These are phyloP conservation scores for Diplolepis rosae DNA, from an alignment of 2,888 invertebrate genomes.

Conservation along the genomic window DNA sequence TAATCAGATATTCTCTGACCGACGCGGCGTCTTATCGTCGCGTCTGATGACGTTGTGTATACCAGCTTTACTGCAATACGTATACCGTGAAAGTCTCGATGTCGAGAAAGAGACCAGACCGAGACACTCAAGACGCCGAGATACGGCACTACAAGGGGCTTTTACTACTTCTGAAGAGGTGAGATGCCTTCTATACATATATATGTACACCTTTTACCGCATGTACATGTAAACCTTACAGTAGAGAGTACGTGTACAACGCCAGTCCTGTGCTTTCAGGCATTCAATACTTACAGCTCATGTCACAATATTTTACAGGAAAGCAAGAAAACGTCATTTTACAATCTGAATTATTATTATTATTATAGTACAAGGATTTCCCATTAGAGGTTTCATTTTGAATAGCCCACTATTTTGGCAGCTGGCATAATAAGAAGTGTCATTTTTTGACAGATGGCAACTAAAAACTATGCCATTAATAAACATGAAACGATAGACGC, in stretches of 20 bases:
- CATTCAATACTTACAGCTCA: background rate
- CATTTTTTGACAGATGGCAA: too few relatives aligned
- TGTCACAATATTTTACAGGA: background rate
- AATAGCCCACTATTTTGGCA: too few relatives aligned
- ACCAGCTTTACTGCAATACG: slow-evolving; percentile 35
- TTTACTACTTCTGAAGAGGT: slow-evolving; percentile 15
- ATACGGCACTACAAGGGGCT: slow-evolving; percentile 9
- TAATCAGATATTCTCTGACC: slow-evolving; percentile 44
- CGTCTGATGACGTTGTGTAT: slow-evolving; percentile 41
- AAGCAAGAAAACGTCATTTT: background rate
- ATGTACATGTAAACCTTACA: background rate
- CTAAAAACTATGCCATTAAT: too few relatives aligned
- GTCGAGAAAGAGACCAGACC: background rate
- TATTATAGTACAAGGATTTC: too few relatives aligned
- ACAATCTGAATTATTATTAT: too few relatives aligned
- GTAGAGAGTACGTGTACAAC: too few relatives aligned
- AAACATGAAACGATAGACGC: too few relatives aligned
- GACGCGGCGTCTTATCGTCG: slow-evolving; percentile 38
- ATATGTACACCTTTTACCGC: slow-evolving; percentile 6
- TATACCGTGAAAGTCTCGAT: slow-evolving; percentile 25
- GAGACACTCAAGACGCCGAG: background rate
- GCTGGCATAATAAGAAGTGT: too few relatives aligned
- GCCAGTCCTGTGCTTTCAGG: background rate
- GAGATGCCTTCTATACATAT: slow-evolving; percentile 1
- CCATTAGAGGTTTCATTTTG: too few relatives aligned